Percentiles rank a stretch among this genome's conserved stretches.
Conservation (phyloP, 2,113 vertebrate species). For the Enhydra lutris region DNA sequence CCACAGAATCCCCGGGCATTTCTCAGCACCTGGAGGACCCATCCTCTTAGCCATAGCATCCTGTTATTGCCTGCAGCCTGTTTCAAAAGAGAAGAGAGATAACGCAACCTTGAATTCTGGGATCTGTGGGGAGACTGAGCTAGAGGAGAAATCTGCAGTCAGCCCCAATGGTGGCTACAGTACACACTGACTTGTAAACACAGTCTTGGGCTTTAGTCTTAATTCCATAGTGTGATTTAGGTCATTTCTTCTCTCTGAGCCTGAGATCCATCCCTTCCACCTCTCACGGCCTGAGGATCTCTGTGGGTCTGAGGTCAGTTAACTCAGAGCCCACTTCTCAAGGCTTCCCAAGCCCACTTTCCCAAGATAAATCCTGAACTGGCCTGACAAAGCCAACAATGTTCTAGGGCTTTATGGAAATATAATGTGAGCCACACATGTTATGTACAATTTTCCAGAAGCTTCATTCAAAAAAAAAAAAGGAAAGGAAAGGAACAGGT, state of each 20-base stretch:
- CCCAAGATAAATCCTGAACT: not conserved
- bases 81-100: not conserved
- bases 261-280: not conserved
- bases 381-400: not conserved
- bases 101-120: not conserved
- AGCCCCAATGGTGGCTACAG: rapidly evolving
- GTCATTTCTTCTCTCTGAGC: not conserved
- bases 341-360: not conserved
- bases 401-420: not conserved
- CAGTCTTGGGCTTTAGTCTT: not conserved
- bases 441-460: not conserved
- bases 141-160: not conserved
- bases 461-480: not conserved
- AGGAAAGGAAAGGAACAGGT: not conserved
- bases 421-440: not conserved
- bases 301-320: not conserved
- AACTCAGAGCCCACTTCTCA: not conserved
- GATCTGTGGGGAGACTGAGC: not conserved
- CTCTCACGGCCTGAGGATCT: not conserved
- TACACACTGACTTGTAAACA: rapidly evolving
- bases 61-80: not conserved
- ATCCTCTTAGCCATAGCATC: not conserved
- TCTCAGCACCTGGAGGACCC: not conserved
- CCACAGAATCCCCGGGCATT: not conserved
- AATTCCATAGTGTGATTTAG: not conserved